Base-by-base conservation (phyloP, 2,797 vertebrate species). In the Lepus oiostolus region DNA sequence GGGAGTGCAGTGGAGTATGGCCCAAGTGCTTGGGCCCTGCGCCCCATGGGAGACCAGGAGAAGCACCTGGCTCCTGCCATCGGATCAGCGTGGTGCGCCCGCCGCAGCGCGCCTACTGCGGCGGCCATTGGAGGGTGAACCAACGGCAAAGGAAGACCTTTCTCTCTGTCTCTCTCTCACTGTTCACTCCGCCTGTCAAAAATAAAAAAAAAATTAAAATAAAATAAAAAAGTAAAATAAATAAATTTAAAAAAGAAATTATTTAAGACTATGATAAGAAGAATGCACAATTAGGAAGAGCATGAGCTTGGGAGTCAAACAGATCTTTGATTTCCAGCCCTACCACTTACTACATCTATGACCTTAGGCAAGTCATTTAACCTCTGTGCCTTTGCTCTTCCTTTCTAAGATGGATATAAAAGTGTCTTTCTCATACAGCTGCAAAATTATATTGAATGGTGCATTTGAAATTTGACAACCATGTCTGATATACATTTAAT, bases 331-430 rank as follows among this genome's bases (percentile, higher is more conserved):
- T 26, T 65, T 14, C 54, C 54, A 90, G 3, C 19, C 35, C 38
- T 54, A 83, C 11, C 19, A 79, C 26, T 83, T 38, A 81, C 30
- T 62, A 68, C 8, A 1, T 32, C 4, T 75, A 28, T 19, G 22
- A 72, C 7, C 58, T 65, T 77, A 72, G 72, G 5, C n/a, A 92
- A 87, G 54, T 52, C 76, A 50, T 68, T 82, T 81, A 85, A 82
- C 3, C 8, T 93, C 42, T 42, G 1, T 87, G 32, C 62, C n/a
- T 47, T 38, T 58, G 21, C 7, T 91, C 22, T 22, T 74, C 50
- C 58, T 86, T 65, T 87, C 42, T 81, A 47, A 84, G 4, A 47
- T 89, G 21, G 35, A 86, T 79, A 60, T 62, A 35, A 88, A 94
- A 90, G 38, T 82, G 16, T 19, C 54, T 85, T 88, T 68, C 32